A percentile compares a stretch with the other conserved stretches of the same genome.
Conservation (phyloP, 2,888 invertebrate genomes). For the Margaritifera margaritifera region DNA sequence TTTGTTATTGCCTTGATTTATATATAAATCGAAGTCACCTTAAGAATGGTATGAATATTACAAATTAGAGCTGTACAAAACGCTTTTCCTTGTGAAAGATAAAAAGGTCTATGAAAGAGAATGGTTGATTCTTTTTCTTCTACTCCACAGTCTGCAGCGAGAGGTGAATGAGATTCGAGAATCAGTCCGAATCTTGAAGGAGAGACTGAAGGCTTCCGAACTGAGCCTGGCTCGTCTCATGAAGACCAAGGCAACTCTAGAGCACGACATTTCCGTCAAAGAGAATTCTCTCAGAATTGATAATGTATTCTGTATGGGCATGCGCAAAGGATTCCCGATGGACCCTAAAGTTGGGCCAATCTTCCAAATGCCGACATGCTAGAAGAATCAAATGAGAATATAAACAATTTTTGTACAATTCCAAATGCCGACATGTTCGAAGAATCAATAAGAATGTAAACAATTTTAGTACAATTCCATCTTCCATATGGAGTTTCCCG, state of each 20-base stretch:
- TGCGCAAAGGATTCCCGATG: slow-evolving; percentile 90
- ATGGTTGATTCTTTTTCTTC: no score
- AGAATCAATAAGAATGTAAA: background rate
- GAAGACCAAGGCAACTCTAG: slow-evolving; percentile 86
- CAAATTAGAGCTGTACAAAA: background rate
- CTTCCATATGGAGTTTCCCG: slow-evolving; percentile 52
- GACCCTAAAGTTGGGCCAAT: slow-evolving; percentile 72
- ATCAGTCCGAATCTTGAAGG: slow-evolving; percentile 85
- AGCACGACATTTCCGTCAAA: slow-evolving; percentile 89
- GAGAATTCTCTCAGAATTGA: slow-evolving; percentile 92
- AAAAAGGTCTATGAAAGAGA: no score
- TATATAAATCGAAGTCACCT: background rate
- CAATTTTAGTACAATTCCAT: background rate
- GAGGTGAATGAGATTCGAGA: slow-evolving; percentile 90
- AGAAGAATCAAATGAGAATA: slow-evolving; percentile 9
- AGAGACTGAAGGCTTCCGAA: slow-evolving; percentile 81
- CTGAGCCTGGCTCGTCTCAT: slow-evolving; percentile 77
- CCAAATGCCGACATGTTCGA: slow-evolving; percentile 60
- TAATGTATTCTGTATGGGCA: slow-evolving; percentile 92
- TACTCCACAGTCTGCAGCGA: slow-evolving; percentile 80
- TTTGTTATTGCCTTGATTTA: no score
- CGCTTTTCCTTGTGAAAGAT: no score
- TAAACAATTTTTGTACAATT: background rate
- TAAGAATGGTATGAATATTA: background rate
- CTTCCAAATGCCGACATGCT: slow-evolving; percentile 70